phyloP scores from a whole-genome alignment of 2,797 vertebrate genomes.

The Brachymystax lenok region DNA sequence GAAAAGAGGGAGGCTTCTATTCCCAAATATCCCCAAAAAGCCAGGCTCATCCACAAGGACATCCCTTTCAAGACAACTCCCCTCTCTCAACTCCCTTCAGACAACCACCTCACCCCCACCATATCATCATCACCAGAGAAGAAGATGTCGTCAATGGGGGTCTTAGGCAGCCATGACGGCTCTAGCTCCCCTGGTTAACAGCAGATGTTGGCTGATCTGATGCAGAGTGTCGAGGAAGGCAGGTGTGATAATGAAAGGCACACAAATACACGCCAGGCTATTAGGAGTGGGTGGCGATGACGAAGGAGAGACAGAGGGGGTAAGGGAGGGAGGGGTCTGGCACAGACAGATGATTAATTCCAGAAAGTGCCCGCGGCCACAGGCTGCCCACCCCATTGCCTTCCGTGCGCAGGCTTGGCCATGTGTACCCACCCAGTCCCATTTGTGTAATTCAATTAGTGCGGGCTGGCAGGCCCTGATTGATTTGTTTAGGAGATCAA shows the following conservation, averaged over 20 bases:
- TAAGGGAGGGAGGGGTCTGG: conserved; percentile 34
- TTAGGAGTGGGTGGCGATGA: background rate
- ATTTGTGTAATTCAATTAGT: conserved; percentile 80
- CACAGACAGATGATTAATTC: conserved; percentile 73
- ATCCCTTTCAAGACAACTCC: background rate
- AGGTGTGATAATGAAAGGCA: conserved; percentile 12
- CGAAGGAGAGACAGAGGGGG: background rate
- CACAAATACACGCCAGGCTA: conserved; percentile 3
- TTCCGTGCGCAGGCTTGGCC: conserved; percentile 62
- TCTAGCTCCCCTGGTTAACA: too few relatives aligned
- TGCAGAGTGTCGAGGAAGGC: background rate
- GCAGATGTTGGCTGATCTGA: too few relatives aligned
- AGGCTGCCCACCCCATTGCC: conserved; percentile 58
- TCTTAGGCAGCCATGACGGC: background rate
- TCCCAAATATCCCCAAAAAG: background rate
- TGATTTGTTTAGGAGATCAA: conserved; percentile 78
- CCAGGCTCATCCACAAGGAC: too few relatives aligned
- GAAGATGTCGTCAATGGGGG: too few relatives aligned
- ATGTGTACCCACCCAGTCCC: conserved; percentile 58
- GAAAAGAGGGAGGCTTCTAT: background rate
- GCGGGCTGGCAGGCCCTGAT: conserved; percentile 68
- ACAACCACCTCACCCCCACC: background rate
- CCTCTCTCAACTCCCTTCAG: background rate
- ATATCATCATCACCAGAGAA: background rate
- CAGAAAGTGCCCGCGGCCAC: conserved; percentile 66